A percentile compares a stretch with the other conserved stretches of the same genome.
Conservation (phyloP, 2,888 invertebrate genomes). For the Notocelia uddmanniana region DNA sequence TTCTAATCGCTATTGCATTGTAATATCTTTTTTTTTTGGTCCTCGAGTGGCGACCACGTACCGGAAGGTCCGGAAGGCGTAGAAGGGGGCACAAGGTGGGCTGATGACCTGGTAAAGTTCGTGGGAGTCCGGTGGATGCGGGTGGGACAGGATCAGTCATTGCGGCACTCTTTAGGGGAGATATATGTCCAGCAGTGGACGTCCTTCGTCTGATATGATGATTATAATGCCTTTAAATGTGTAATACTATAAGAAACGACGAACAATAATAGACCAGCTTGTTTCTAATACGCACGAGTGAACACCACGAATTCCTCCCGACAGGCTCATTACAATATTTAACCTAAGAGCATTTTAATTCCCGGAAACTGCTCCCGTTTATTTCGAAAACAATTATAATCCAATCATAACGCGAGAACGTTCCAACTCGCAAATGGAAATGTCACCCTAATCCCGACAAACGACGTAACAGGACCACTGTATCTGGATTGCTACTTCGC, state of each 20-base stretch:
- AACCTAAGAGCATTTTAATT: constrained; percentile 32
- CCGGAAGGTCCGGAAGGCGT: no score
- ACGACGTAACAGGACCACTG: constrained; percentile 50
- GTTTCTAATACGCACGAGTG: constrained; percentile 3
- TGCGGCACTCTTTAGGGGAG: no score
- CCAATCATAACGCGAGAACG: constrained; percentile 50
- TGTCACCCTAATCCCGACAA: constrained; percentile 64
- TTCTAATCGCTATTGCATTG: no score
- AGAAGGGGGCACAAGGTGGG: no score
- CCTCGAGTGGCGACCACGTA: no score
- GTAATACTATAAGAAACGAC: not conserved
- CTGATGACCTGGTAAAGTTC: no score
- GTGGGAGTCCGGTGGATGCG: no score
- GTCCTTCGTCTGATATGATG: no score
- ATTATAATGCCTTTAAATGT: not conserved
- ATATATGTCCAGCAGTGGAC: no score
- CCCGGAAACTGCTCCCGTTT: constrained; percentile 40
- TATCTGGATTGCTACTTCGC: constrained; percentile 42
- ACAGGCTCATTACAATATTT: constrained; percentile 41
- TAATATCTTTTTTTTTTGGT: not conserved
- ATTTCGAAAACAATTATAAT: constrained; percentile 59
- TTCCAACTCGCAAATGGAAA: constrained; percentile 57
- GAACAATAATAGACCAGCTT: not conserved
- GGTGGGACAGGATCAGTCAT: no score
- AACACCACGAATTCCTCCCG: constrained; percentile 1